Evolutionary conservation across 2,888 invertebrate species (phyloP), one percentile per base, ranked within the genome.

Genomic region (Athetis lepigone): DNA sequence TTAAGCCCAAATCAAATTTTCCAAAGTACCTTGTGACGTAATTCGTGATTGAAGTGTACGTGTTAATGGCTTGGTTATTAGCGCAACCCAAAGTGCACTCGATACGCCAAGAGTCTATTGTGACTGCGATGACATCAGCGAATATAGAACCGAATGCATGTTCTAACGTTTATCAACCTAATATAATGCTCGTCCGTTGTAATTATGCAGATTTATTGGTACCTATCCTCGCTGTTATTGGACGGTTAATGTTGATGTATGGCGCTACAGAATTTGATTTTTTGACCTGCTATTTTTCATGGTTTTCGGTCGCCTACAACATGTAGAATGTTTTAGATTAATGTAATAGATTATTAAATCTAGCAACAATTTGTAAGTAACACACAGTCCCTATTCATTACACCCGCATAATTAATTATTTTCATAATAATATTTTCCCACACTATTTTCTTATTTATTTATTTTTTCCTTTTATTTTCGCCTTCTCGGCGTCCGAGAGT

Each of bases 81-180:
- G 75, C 75, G 74, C 63, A 65, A 55, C 61, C 61, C 29, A 69
- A 29, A 85, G 86, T 81, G 81, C 82, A 78, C 86, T 88, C 66
- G 64, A 80, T 70, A 66, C 51, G 60, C 43, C 57, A 58, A 81
- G 74, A 65, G 67, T 80, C 85, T 82, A 85, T 81, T 81, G 59
- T 67, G 71, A 23, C 59, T 40, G 36, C 29, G 81, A 64, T 87
- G 88, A 87, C 87, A 83, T 88, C 88, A 87, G 86, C 86, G 84
- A 85, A 82, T 85, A 83, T 81, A 86, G 75, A 83, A 74, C 80
- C 59, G 71, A 82, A 84, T 83, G 82, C 80, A 63, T 62, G 62
- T 62, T 62, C 65, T 70, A 72, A 74, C 69, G 74, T 54, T 58
- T 43, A 59, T 52, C 23, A 54, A 45, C 50, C 47, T 65, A 65